These are phyloP conservation scores for Crossocerus cetratus DNA, from an alignment of 2,888 invertebrate genomes.

Conservation along the genomic window DNA sequence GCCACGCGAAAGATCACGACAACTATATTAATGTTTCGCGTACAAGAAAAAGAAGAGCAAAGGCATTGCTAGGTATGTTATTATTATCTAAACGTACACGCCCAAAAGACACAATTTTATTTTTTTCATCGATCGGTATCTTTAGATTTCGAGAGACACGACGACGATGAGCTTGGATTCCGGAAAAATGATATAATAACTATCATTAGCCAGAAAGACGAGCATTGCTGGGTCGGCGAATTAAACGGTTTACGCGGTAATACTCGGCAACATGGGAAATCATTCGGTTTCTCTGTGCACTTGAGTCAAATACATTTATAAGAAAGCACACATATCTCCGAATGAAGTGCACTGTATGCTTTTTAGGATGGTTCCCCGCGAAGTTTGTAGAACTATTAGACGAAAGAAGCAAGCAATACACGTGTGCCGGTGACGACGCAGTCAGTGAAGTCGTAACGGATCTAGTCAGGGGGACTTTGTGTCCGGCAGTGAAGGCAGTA, in stretches of 20 bases:
- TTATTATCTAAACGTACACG: conserved; percentile 17
- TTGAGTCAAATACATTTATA: neutral
- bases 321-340: neutral
- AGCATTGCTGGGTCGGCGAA: conserved; percentile 99
- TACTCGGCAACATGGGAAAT: neutral
- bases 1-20: conserved; percentile 95
- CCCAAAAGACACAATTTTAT: conserved; percentile 9
- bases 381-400: conserved; percentile 97
- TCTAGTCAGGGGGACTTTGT: conserved; percentile 94
- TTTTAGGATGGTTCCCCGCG: conserved; percentile 95
- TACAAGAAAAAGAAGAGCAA: conserved; percentile 92
- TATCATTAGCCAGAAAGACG: conserved; percentile 97
- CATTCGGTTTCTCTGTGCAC: neutral
- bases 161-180: conserved; percentile 98
- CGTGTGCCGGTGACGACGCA: conserved; percentile 96
- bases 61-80: conserved; percentile 87
- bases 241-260: conserved; percentile 91
- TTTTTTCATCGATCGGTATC: conserved; percentile 15
- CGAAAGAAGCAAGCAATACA: conserved; percentile 94
- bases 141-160: conserved; percentile 96
- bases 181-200: conserved; percentile 99
- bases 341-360: neutral
- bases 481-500: conserved; percentile 95
- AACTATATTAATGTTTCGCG: conserved; percentile 95
- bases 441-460: conserved; percentile 98